phyloP scores from a whole-genome alignment of 2,113 vertebrate species.

The Sinocyclocheilus grahami region DNA sequence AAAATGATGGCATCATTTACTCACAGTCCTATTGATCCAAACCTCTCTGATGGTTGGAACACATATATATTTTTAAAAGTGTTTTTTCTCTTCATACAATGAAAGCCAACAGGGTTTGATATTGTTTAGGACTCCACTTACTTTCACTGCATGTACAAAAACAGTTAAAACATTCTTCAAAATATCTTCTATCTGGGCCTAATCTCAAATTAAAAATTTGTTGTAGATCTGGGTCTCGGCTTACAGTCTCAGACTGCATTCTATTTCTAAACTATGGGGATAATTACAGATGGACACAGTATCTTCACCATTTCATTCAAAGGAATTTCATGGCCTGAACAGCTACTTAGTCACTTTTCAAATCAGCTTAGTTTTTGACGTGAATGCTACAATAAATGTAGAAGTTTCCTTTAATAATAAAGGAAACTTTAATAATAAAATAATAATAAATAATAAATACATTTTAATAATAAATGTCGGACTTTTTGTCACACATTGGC shows the following conservation, averaged over 20 bases:
- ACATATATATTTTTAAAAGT: neutral
- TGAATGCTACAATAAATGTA: neutral
- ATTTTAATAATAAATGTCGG: neutral
- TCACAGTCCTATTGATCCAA: neutral
- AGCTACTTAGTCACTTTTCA: conserved; percentile 1
- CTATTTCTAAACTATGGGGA: neutral
- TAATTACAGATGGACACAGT: neutral
- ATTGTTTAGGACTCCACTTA: neutral
- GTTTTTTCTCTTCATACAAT: neutral
- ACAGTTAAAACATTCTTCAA: neutral
- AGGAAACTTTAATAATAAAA: too few relatives aligned
- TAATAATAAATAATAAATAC: too few relatives aligned
- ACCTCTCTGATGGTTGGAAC: neutral
- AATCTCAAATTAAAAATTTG: neutral
- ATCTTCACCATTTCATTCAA: neutral
- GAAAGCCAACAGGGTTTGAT: neutral
- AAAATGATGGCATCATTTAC: neutral
- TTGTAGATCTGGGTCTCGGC: neutral
- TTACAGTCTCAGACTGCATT: neutral
- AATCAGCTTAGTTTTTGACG: neutral
- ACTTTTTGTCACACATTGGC: neutral
- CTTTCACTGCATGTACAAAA: neutral
- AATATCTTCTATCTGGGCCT: neutral
- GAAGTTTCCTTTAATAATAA: neutral
- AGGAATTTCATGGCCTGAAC: neutral